Evolutionary conservation across 2,797 vertebrate genomes (phyloP), one percentile per base, ranked within the genome.

Genomic region (Myripristis murdjan): DNA sequence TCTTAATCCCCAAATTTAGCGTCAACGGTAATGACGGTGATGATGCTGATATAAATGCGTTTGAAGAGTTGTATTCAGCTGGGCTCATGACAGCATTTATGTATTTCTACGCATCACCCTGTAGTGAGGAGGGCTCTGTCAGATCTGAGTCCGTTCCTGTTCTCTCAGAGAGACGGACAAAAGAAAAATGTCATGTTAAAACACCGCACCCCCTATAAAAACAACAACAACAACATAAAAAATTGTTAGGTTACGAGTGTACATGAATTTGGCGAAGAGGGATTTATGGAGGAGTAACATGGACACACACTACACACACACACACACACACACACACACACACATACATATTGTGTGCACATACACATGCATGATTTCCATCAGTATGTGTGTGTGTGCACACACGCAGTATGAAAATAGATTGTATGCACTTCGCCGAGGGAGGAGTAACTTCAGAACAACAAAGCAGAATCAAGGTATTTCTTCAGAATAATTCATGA

Each of bases 101-200:
- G 80, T 87, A 62, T 54, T 78, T 79, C 65, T 56, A 60, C 28
- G n/a, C 33, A 23, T 43, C 37, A 37, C 55, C 68, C 47, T 2
- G 53, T 65, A 59, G 77, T 51, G 61, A 53, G 75, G 46, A 66
- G 73, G 44, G 28, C 43, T 52, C 64, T 22, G 20, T 47, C n/a
- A 47, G 44, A 20, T 5, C 3, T 3, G 53, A 52, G 79, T 74
- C 77, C 82, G 59, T 31, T 64, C 22, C 51, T 83, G 66, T 86
- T 79, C 72, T 65, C 75, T 81, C 66, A 61, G 62, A 8, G 52
- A 73, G 16, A 28, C 51, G 75, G 59, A 89, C 82, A 57, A 83
- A 89, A 84, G 60, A 59, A 63, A 81, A 65, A 48, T n/a, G n/a
- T n/a, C n/a, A n/a, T n/a, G n/a, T n/a, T n/a, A n/a, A n/a, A n/a